phyloP scores from a whole-genome alignment of 2,888 invertebrate species.

The Cacoxenus indagator region DNA sequence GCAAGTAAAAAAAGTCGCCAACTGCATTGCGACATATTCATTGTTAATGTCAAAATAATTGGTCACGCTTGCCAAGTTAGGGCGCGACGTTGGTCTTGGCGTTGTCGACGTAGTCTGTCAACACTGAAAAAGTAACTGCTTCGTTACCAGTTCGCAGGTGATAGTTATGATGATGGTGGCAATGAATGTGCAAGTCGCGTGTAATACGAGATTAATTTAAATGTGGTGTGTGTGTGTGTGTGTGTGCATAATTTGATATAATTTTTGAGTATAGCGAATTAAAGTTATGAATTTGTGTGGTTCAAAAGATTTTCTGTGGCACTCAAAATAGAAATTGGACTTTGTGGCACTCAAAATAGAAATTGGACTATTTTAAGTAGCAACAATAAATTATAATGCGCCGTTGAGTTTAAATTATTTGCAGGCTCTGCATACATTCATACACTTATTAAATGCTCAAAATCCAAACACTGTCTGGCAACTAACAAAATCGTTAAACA shows the following conservation, averaged over 20 bases:
- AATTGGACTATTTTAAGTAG: too few species aligned
- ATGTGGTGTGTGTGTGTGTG: background rate
- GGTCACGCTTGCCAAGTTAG: conserved; percentile 58
- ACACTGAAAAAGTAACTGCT: conserved; percentile 11
- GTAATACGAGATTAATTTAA: conserved; percentile 62
- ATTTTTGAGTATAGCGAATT: too few species aligned
- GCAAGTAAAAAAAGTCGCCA: conserved; percentile 25
- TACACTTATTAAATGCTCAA: too few species aligned
- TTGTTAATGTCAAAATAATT: conserved; percentile 67
- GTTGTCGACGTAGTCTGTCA: background rate
- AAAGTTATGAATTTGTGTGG: conserved; percentile 26
- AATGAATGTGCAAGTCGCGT: conserved; percentile 42
- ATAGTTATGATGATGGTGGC: background rate
- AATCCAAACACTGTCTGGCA: too few species aligned
- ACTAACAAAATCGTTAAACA: too few species aligned
- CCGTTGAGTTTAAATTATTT: too few species aligned
- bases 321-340: too few species aligned
- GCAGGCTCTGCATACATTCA: too few species aligned
- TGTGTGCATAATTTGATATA: too few species aligned
- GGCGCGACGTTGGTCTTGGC: background rate
- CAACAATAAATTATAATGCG: too few species aligned
- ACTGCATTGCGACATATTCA: conserved; percentile 56
- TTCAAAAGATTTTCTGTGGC: too few species aligned
- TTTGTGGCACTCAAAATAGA: too few species aligned
- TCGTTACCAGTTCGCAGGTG: background rate